Conservation (phyloP, 1,140 invertebrate genomes). For the Sycobia sp. region DNA sequence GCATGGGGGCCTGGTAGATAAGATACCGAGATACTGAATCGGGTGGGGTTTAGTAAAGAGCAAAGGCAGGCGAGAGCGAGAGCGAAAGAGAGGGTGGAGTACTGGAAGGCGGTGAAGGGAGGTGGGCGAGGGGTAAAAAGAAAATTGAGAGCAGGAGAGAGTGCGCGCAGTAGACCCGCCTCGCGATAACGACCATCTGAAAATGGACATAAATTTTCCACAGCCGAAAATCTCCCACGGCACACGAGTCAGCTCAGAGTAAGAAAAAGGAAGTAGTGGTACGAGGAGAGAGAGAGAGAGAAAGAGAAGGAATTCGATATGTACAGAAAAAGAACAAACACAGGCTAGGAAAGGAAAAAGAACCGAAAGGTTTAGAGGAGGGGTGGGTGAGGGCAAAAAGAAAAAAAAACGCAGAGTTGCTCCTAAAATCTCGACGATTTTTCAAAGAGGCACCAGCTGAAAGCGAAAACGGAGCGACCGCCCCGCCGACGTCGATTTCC, state of each 20-base stretch:
- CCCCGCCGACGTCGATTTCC: slow-evolving; percentile 6
- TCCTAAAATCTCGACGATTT: slow-evolving; percentile 27
- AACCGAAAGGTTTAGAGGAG: neutral
- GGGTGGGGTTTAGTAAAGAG: too few relatives aligned
- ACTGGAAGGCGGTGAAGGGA: too few relatives aligned
- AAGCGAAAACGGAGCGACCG: slow-evolving; percentile 11
- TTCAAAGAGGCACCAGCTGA: slow-evolving; percentile 24
- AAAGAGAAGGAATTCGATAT: slow-evolving; percentile 29
- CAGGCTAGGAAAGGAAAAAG: neutral
- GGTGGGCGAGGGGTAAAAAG: too few relatives aligned
- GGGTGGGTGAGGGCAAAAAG: neutral
- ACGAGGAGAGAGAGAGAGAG: slow-evolving; percentile 31
- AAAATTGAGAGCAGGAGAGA: neutral
- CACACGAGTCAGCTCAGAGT: too few relatives aligned
- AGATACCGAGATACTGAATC: neutral
- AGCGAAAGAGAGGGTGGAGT: too few relatives aligned
- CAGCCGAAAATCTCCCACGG: neutral
- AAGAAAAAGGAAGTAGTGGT: too few relatives aligned
- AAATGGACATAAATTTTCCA: slow-evolving; percentile 25
- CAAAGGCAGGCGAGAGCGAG: too few relatives aligned
- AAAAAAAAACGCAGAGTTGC: slow-evolving; percentile 19
- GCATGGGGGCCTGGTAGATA: neutral
- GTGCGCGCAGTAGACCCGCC: too few relatives aligned
- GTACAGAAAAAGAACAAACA: neutral
- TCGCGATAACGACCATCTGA: slow-evolving; percentile 9